phyloP scores from a whole-genome alignment of 2,888 invertebrate species.

The Sinelater perroti region DNA sequence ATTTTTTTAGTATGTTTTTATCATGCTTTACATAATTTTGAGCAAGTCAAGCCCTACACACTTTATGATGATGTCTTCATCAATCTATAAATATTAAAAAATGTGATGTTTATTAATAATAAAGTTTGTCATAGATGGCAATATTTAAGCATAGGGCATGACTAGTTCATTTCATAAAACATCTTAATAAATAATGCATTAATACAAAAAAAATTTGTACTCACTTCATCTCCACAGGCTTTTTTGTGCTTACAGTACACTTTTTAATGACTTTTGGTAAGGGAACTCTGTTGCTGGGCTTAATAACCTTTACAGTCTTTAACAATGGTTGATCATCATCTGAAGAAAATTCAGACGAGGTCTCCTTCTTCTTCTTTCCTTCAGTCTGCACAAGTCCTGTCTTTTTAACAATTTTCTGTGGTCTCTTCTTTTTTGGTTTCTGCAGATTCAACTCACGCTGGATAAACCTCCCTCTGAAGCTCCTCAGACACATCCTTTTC shows the following conservation, averaged over 20 bases:
- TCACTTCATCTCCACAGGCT: slow-evolving; percentile 45
- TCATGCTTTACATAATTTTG: too few relatives aligned
- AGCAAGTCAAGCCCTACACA: too few relatives aligned
- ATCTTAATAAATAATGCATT: too few relatives aligned
- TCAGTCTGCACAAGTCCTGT: slow-evolving; percentile 21
- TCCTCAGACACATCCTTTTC: slow-evolving; percentile 59
- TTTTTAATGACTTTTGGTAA: slow-evolving; percentile 39
- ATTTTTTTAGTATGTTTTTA: too few relatives aligned
- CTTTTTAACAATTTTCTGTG: slow-evolving; percentile 30
- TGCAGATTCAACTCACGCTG: slow-evolving; percentile 55
- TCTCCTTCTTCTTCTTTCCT: slow-evolving; percentile 38
- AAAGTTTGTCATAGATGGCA: background rate
- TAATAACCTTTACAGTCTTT: slow-evolving; percentile 39
- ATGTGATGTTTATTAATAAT: too few relatives aligned
- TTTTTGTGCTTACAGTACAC: slow-evolving; percentile 40
- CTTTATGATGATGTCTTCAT: too few relatives aligned
- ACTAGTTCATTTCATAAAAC: too few relatives aligned
- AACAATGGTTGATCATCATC: slow-evolving; percentile 65
- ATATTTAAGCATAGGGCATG: too few relatives aligned
- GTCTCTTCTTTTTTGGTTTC: slow-evolving; percentile 39
- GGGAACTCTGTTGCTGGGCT: slow-evolving; percentile 33
- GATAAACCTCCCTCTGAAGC: slow-evolving; percentile 58
- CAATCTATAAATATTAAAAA: too few relatives aligned
- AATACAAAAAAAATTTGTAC: too few relatives aligned
- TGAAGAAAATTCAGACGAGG: slow-evolving; percentile 61